Percentiles rank a stretch among this genome's conserved stretches.
Conservation (phyloP, 2,113 vertebrate genomes). For the Sylvietta virens region DNA sequence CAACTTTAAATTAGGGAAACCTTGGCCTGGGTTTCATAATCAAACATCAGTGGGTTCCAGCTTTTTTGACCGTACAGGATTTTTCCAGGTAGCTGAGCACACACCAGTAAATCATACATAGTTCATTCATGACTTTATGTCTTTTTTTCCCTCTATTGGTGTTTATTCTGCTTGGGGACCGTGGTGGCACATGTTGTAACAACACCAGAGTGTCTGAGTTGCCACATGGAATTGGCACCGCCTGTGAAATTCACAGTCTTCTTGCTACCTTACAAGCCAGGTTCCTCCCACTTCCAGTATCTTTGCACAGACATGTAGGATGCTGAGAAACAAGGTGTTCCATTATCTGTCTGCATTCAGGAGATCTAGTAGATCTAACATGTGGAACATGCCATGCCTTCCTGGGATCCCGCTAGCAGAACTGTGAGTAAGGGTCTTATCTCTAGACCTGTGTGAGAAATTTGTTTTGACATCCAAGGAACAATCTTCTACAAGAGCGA, state of each 20-base stretch:
- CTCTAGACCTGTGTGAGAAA: neutral
- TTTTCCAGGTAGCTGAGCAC: neutral
- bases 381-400: neutral
- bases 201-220: neutral
- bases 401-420: neutral
- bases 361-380: neutral
- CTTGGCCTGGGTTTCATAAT: neutral
- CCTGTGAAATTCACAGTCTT: neutral
- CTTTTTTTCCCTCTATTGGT: fast-evolving
- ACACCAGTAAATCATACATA: neutral
- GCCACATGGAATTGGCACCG: neutral
- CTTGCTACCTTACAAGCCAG: neutral
- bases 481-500: fast-evolving
- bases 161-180: neutral
- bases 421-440: neutral
- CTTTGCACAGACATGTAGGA: neutral
- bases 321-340: neutral
- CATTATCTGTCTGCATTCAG: neutral
- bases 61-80: neutral
- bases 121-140: neutral
- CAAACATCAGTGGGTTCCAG: neutral
- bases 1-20: neutral
- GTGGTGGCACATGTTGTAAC: neutral
- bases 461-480: neutral
- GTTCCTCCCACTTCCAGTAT: neutral